Evolutionary conservation across 2,113 vertebrate species (phyloP).

Genomic region (Scopus umbretta): DNA sequence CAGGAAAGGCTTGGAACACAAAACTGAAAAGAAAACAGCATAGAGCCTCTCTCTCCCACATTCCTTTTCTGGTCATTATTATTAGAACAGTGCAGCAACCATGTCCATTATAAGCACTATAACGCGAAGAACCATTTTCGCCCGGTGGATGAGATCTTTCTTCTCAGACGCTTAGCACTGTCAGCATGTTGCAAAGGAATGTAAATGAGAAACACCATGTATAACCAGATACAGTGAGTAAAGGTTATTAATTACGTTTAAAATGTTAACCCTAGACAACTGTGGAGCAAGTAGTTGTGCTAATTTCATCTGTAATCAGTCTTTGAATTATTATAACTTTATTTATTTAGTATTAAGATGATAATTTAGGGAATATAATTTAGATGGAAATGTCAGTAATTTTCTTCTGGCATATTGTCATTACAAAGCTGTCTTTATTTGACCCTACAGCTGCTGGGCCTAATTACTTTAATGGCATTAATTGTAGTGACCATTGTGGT

Average conservation of each 20-base stretch:
- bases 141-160: conserved; percentile 60
- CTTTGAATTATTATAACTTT: conserved; percentile 69
- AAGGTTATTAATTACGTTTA: conserved; percentile 74
- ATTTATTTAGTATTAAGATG: conserved; percentile 76
- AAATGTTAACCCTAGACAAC: conserved; percentile 70
- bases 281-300: conserved; percentile 61
- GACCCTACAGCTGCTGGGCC: conserved; percentile 75
- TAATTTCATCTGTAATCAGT: conserved; percentile 71
- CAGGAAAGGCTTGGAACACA: conserved; percentile 73
- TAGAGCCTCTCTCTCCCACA: conserved; percentile 43
- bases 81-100: conserved; percentile 57
- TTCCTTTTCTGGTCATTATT: conserved; percentile 68
- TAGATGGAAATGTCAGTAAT: conserved; percentile 75
- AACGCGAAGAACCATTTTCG: conserved; percentile 60
- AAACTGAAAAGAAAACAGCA: conserved; percentile 61
- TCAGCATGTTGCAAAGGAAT: conserved; percentile 72
- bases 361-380: conserved; percentile 75
- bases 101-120: conserved; percentile 49
- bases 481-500: conserved; percentile 72
- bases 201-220: conserved; percentile 70
- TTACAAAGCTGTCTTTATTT: conserved; percentile 75
- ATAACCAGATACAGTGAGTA: conserved; percentile 67
- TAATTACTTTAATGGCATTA: conserved; percentile 76
- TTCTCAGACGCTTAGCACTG: conserved; percentile 63
- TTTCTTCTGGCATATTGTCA: conserved; percentile 69